These are phyloP conservation scores for Chloropsis cyanopogon DNA, from an alignment of 2,113 vertebrate genomes.

Conservation along the genomic window DNA sequence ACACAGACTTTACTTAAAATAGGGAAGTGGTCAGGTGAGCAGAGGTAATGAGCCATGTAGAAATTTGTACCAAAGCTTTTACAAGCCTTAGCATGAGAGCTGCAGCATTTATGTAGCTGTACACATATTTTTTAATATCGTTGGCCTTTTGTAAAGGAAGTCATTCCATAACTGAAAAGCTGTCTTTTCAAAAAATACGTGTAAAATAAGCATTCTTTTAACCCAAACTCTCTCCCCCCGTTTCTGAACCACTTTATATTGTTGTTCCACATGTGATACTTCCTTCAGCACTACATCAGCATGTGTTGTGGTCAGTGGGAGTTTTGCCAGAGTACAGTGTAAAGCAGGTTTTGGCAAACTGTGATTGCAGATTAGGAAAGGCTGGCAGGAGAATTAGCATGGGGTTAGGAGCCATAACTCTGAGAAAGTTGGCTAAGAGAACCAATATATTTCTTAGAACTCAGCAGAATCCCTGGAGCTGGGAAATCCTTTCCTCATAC, in stretches of 20 bases:
- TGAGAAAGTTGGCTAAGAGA: background rate
- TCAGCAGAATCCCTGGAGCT: background rate
- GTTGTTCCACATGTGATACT: background rate
- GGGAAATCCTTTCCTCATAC: background rate
- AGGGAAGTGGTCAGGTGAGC: background rate
- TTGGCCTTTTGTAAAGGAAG: background rate
- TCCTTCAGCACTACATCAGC: background rate
- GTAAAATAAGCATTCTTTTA: background rate
- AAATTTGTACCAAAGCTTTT: background rate
- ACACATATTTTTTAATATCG: background rate
- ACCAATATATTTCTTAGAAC: background rate
- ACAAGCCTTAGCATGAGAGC: background rate
- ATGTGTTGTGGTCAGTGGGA: background rate
- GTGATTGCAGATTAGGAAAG: background rate
- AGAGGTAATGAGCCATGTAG: background rate
- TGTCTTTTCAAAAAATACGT: fast-evolving
- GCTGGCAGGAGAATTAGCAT: background rate
- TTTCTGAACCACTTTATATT: background rate
- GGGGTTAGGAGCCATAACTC: background rate
- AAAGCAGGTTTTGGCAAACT: background rate
- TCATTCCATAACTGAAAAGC: background rate
- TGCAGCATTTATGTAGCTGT: background rate
- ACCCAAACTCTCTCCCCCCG: background rate
- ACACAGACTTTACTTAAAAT: background rate
- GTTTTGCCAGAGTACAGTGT: background rate